Percentiles rank a stretch among this genome's conserved stretches.
phyloP scores from a whole-genome alignment of 2,113 vertebrate genomes.

The Emydocephalus ijimae region DNA sequence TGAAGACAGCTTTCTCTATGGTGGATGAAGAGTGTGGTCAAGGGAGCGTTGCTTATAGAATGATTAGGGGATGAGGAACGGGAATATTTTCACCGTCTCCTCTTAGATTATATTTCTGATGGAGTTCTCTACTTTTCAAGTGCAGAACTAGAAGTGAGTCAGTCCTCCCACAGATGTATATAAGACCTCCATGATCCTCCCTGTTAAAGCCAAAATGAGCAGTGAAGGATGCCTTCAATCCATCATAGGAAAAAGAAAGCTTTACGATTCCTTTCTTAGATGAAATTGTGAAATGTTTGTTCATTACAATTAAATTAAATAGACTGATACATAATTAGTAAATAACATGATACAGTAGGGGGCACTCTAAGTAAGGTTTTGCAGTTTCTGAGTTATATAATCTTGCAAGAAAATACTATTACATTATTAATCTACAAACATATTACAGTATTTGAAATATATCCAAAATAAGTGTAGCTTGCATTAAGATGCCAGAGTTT shows the following conservation, averaged over 20 bases:
- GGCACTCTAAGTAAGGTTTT: slow-evolving; percentile 44
- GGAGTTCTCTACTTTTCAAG: not conserved
- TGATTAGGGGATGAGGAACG: not conserved
- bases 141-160: not conserved
- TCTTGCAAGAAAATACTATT: not conserved
- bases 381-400: not conserved
- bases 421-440: not conserved
- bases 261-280: not conserved
- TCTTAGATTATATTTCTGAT: not conserved
- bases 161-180: not conserved
- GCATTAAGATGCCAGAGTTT: not conserved
- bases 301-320: not conserved
- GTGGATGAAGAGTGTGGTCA: not conserved
- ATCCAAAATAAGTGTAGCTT: not conserved
- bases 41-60: not conserved
- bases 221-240: not conserved
- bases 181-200: not conserved
- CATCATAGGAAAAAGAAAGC: not conserved
- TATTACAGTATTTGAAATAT: slow-evolving; percentile 20
- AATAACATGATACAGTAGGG: slow-evolving; percentile 51
- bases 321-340: not conserved
- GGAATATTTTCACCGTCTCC: not conserved
- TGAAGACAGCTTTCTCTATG: not conserved
- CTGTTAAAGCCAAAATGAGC: not conserved
- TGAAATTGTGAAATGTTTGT: not conserved